Percentiles rank a stretch among this genome's conserved stretches.
phyloP scores from a whole-genome alignment of 2,113 vertebrate genomes.

The Origma solitaria region DNA sequence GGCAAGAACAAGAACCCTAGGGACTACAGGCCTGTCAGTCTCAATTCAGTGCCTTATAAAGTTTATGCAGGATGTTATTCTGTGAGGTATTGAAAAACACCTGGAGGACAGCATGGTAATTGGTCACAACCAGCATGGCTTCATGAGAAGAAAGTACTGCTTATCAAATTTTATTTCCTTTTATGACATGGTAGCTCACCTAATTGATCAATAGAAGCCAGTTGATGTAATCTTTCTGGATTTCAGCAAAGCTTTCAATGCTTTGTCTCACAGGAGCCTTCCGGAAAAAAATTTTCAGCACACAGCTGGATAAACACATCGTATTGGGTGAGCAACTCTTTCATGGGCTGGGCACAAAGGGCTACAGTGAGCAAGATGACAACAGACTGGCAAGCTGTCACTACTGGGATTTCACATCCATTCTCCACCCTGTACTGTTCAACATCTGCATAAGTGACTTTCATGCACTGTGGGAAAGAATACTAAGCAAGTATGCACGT shows the following conservation, averaged over 20 bases:
- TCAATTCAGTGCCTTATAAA: neutral
- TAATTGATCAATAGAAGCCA: neutral
- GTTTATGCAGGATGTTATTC: neutral
- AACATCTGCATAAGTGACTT: neutral
- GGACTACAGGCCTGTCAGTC: neutral
- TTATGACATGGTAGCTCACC: neutral
- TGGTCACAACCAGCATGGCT: neutral
- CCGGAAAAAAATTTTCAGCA: neutral
- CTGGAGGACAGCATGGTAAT: neutral
- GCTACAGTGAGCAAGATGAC: neutral
- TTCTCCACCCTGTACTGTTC: neutral
- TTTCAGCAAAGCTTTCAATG: neutral
- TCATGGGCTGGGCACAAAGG: neutral
- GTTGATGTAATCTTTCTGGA: neutral
- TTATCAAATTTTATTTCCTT: neutral
- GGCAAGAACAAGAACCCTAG: fast-evolving
- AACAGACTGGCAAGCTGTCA: neutral
- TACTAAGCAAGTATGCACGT: neutral
- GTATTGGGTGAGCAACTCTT: neutral
- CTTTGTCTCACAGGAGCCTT: neutral
- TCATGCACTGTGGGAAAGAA: neutral
- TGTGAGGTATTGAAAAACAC: neutral
- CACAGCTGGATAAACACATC: neutral
- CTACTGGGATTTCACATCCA: neutral
- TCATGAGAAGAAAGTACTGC: neutral